Evolutionary conservation across 2,113 vertebrate species (phyloP).

Genomic region (Synchiropus splendidus): DNA sequence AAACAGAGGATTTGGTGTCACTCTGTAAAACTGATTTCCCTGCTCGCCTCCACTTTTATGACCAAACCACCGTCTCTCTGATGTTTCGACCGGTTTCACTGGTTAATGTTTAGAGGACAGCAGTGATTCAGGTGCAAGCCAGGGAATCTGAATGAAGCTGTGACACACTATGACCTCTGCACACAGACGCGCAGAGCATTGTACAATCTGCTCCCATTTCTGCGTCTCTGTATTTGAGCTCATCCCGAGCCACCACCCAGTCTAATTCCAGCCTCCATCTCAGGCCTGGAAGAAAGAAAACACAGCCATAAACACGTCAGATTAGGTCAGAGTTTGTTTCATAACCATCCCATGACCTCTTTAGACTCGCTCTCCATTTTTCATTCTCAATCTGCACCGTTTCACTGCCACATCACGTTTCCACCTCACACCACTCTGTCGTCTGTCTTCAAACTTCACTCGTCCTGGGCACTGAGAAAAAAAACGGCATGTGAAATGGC

Average conservation of each 20-base stretch:
- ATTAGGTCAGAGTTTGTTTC: conserved; percentile 63
- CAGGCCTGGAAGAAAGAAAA: conserved; percentile 25
- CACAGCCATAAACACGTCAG: conserved; percentile 49
- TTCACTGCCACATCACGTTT: conserved; percentile 22
- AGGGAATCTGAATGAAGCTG: no score
- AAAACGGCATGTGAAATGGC: no score
- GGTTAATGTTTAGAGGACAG: no score
- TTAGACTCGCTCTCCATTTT: conserved; percentile 25
- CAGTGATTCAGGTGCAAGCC: no score
- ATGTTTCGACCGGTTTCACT: no score
- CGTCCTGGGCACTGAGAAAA: no score
- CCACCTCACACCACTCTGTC: conserved; percentile 34
- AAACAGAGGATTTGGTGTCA: no score
- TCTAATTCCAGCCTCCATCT: conserved; percentile 59
- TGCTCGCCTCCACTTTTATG: no score
- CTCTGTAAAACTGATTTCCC: no score
- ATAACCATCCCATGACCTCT: conserved; percentile 57
- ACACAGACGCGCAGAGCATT: no score
- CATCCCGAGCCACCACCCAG: conserved; percentile 41
- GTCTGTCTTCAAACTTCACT: conserved; percentile 43
- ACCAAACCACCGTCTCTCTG: no score
- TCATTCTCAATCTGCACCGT: conserved; percentile 17
- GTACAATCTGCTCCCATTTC: conserved; percentile 13
- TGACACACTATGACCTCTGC: no score
- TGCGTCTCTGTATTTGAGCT: conserved; percentile 26